Percentiles rank a stretch among this genome's conserved stretches.
Evolutionary conservation across 2,888 invertebrate genomes (phyloP).

Genomic region (Acrocera orbiculus): DNA sequence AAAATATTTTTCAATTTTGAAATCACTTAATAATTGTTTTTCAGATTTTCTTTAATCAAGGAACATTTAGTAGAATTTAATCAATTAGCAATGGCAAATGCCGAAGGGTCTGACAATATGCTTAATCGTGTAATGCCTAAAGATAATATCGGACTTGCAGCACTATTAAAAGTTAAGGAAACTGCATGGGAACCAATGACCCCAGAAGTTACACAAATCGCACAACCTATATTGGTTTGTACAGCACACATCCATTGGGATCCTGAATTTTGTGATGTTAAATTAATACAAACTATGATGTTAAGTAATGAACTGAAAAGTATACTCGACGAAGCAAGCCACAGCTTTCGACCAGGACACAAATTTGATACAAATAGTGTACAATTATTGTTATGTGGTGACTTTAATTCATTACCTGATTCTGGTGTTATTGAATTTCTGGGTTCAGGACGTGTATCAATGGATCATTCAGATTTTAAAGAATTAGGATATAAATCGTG

Average conservation of each 20-base stretch:
- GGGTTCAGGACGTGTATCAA: slow-evolving; percentile 71
- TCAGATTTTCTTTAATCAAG: slow-evolving; percentile 82
- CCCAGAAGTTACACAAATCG: slow-evolving; percentile 54
- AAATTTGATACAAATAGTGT: slow-evolving; percentile 62
- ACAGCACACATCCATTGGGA: slow-evolving; percentile 99
- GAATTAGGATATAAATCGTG: slow-evolving; percentile 83
- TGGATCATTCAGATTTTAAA: slow-evolving; percentile 93
- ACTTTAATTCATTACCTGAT: slow-evolving; percentile 95
- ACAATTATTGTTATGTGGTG: slow-evolving; percentile 88
- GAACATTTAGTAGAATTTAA: slow-evolving; percentile 97
- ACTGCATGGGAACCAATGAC: slow-evolving; percentile 81
- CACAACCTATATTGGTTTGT: slow-evolving; percentile 82
- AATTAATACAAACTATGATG: slow-evolving; percentile 99
- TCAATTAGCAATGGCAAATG: slow-evolving; percentile 95
- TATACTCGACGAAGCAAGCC: slow-evolving; percentile 72
- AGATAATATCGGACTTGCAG: slow-evolving; percentile 96
- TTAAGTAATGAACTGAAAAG: slow-evolving; percentile 81
- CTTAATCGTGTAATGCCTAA: slow-evolving; percentile 97
- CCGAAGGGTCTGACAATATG: slow-evolving; percentile 96
- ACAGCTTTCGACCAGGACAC: slow-evolving; percentile 54
- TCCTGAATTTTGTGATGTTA: slow-evolving; percentile 98
- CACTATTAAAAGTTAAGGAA: slow-evolving; percentile 85
- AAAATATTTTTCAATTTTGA: no score
- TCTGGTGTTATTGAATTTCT: slow-evolving; percentile 96
- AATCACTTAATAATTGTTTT: slow-evolving; percentile 15